phyloP scores from a whole-genome alignment of 2,797 vertebrate genomes.

The Lepilemur ruficaudatus region DNA sequence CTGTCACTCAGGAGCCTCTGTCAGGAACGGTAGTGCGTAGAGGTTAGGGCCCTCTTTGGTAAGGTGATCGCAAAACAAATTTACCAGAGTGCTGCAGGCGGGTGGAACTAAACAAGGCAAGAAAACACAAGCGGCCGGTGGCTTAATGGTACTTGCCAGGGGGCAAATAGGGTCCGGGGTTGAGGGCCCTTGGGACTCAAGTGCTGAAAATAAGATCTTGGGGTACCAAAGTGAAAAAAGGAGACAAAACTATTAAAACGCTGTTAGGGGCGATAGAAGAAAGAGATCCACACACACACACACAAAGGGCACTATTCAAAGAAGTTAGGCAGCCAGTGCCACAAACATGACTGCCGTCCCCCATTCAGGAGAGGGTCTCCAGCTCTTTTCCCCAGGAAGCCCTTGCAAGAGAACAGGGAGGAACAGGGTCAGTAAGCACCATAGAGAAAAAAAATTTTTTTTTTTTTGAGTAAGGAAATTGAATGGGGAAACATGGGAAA shows the following conservation, averaged over 20 bases:
- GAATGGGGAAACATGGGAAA: neutral
- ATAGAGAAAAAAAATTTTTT: neutral
- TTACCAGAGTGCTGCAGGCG: conserved; percentile 70
- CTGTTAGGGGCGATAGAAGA: neutral
- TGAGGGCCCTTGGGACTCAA: conserved; percentile 57
- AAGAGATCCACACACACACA: too few species aligned
- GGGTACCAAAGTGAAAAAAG: conserved; percentile 43
- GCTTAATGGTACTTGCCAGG: conserved; percentile 74
- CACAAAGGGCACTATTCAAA: neutral
- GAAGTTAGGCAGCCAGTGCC: neutral
- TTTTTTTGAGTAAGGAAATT: neutral
- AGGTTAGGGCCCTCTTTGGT: conserved; percentile 76
- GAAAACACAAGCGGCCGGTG: conserved; percentile 71
- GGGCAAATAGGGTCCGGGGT: neutral
- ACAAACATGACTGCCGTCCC: neutral
- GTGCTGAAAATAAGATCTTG: conserved; percentile 74
- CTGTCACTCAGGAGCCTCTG: conserved; percentile 71
- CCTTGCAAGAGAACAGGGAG: neutral
- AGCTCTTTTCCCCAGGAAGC: neutral
- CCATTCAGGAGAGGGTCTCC: neutral
- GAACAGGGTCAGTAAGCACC: neutral
- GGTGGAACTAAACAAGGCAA: conserved; percentile 77
- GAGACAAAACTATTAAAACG: conserved; percentile 48
- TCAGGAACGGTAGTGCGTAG: conserved; percentile 63
- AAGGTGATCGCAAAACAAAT: conserved; percentile 86